Evolutionary conservation across 2,113 vertebrate genomes (phyloP), one percentile per base, ranked within the genome.

Genomic region (Prionailurus viverrinus): DNA sequence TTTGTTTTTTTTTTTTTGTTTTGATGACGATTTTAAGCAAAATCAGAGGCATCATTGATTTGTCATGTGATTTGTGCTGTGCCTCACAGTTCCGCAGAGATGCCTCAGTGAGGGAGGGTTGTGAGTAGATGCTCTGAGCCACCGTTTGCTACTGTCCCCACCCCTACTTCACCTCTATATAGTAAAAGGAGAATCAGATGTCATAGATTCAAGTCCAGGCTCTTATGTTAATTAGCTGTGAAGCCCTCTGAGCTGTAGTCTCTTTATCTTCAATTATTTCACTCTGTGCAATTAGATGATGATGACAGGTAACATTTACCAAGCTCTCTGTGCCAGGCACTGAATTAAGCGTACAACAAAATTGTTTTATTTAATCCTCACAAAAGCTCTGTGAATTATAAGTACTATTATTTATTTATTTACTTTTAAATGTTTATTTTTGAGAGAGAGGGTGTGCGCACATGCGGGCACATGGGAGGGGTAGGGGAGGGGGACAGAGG

Each of bases 231-330:
- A 23, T 78, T 89, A 88, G 21, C 27, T 86, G 1, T 92, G 66
- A 93, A 95, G 87, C 27, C 5, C 19, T 65, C 39, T 81, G 19
- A 87, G 21, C 63, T 97, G 78, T 69, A 39, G 2, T 89, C 69
- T 95, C 65, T 87, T 96, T 29, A 66, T 76, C 36, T 89, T 89
- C 95, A 91, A 68, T 65, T 58, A 82, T 79, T 94, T 96, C 25
- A 94, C 0, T 61, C 2, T 39, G 3, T 83, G 48, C 74, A 76
- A 53, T 79, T 85, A 81, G 66, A 27, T 85, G 48, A 69, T 74
- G 15, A 65, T 81, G 39, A 51, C 25, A 58, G 58, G 33, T 58
- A 53, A 82, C 19, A 71, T 80, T 90, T 53, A 81, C 45, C 48
- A 83, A 74, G 61, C 89, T 55, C 39, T 80, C 1, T 95, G 55